These are phyloP conservation scores for Pseudorhiza aurosa DNA, from an alignment of 30 jellyfish, hydroid and myxozoan species.

Conservation along the genomic window DNA sequence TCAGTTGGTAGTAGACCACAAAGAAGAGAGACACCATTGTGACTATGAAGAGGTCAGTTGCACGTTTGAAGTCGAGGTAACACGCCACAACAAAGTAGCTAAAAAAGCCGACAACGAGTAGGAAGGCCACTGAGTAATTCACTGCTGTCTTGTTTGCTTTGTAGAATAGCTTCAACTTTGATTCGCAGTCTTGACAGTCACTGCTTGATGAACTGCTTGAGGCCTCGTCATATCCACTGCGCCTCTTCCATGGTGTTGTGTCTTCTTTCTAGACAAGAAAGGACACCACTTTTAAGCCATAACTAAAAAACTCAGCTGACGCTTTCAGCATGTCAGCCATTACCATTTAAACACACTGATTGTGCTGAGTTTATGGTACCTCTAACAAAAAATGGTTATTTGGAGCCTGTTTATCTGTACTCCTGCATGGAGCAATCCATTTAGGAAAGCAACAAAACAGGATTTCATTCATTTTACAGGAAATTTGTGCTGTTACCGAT, in stretches of 20 bases:
- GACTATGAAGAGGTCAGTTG: constrained; percentile 66
- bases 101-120: constrained; percentile 9
- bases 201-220: background rate
- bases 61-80: constrained; percentile 60
- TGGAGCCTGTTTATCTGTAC: too few species aligned
- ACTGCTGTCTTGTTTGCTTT: constrained; percentile 34
- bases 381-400: too few species aligned
- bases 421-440: too few species aligned
- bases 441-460: too few species aligned
- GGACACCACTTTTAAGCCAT: background rate
- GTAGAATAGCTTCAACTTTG: constrained; percentile 18
- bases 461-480: too few species aligned
- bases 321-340: too few species aligned
- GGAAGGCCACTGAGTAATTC: background rate
- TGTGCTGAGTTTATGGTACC: too few species aligned
- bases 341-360: too few species aligned
- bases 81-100: constrained; percentile 68
- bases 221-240: constrained; percentile 6
- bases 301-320: too few species aligned
- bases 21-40: constrained; percentile 53
- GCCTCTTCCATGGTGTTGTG: constrained; percentile 46
- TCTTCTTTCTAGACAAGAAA: background rate
- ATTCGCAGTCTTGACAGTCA: constrained; percentile 32
- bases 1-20: constrained; percentile 36
- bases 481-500: too few species aligned